Conservation (phyloP, 2,888 invertebrate genomes). For the Tenthredo mesomela region DNA sequence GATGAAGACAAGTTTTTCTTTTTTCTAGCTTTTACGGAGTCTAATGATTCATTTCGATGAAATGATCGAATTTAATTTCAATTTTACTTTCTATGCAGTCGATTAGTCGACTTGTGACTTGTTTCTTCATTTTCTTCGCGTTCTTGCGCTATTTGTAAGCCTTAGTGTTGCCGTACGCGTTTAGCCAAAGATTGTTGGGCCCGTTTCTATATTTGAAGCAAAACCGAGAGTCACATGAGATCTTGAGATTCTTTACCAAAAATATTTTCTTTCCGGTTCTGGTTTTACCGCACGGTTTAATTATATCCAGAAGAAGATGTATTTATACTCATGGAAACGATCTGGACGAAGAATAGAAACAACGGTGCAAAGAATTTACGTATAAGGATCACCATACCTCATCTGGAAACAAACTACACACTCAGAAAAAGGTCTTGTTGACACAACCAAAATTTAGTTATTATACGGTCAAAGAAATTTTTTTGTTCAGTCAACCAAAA, state of each 20-base stretch:
- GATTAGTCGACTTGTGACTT: background rate
- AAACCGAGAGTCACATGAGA: background rate
- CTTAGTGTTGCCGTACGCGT: background rate
- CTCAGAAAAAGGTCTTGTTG: too few relatives aligned
- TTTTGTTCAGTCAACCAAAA: too few relatives aligned
- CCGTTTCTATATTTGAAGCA: slow-evolving; percentile 23
- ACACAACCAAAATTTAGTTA: too few relatives aligned
- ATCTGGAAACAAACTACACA: too few relatives aligned
- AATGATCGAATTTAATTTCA: too few relatives aligned
- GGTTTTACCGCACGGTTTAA: background rate
- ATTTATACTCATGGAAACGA: background rate
- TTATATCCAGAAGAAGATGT: background rate
- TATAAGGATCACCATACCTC: background rate
- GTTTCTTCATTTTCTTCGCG: background rate
- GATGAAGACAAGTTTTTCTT: too few relatives aligned
- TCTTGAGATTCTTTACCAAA: slow-evolving; percentile 8
- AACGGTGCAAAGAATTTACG: background rate
- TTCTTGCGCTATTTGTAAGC: background rate
- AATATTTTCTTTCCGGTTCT: slow-evolving; percentile 38
- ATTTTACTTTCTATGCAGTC: background rate
- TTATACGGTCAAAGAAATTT: too few relatives aligned
- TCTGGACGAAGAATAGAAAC: slow-evolving; percentile 1
- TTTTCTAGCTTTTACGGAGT: too few relatives aligned
- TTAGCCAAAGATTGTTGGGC: slow-evolving; percentile 9
- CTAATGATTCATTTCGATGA: background rate